Evolutionary conservation across 2,888 invertebrate species (phyloP), one percentile per base, ranked within the genome.

Genomic region (Dryocosmus kuriphilus): DNA sequence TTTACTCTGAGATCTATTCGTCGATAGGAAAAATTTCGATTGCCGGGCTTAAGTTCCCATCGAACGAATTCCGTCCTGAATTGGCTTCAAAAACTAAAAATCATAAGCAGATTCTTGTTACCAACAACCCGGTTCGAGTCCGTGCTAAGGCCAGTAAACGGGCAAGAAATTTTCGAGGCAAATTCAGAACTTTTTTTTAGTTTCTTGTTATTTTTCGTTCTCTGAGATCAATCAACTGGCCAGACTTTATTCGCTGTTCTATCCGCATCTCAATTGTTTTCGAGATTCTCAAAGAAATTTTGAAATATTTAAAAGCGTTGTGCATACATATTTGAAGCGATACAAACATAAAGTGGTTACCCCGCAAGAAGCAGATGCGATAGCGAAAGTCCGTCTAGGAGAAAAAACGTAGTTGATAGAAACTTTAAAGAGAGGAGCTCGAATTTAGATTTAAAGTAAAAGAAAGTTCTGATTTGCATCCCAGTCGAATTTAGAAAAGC

Each of bases 281-380:
- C 27, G 8, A 61, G 38, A n/a, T 35, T 41, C 32, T 61, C 35
- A 61, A 46, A 11, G 30, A 32, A 19, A 24, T 4, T 6, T 46
- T 71, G 61, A 74, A 7, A n/a, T n/a, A 11, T 16, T 61, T 41
- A 76, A 79, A 79, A 77, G 55, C 75, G 81, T n/a, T 71, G 27
- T 46, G 67, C 79, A 81, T 84, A 85, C 84, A 85, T 84, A 84
- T 85, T 85, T 81, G 75, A 86, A 89, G 88, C 80, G 85, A 86
- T 86, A 85, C 85, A 88, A 87, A 89, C 86, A 82, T 86, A 90
- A 88, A 86, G 86, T 85, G 84, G 84, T 83, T 88, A 90, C 88
- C 89, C 89, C 88, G 88, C 88, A 86, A 86, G 86, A 86, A 85
- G 85, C 85, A 81, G 83, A 80, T 85, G 82, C 85, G 82, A 85